Percentiles rank a stretch among this genome's conserved stretches.
Evolutionary conservation across 2,797 vertebrate species (phyloP).

Genomic region (Danio kyathit): DNA sequence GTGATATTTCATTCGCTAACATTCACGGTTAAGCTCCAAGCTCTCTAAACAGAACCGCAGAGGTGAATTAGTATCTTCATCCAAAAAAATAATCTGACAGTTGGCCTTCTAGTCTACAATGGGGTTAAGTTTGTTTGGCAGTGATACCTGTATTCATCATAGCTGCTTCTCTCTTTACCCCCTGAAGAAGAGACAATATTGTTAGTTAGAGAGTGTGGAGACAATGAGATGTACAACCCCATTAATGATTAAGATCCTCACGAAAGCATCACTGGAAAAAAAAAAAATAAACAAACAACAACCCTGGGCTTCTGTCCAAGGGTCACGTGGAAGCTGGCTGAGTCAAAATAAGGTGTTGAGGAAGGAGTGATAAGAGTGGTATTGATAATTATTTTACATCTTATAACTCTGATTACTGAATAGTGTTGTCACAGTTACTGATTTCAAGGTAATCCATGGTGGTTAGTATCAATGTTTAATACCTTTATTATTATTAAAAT

Average conservation of each 20-base stretch:
- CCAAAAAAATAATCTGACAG: slow-evolving; percentile 40
- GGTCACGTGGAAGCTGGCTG: background rate
- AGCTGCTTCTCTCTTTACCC: slow-evolving; percentile 88
- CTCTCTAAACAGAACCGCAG: slow-evolving; percentile 36
- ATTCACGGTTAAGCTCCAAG: slow-evolving; percentile 41
- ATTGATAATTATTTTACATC: no score
- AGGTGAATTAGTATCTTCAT: slow-evolving; percentile 49
- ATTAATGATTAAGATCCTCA: slow-evolving; percentile 27
- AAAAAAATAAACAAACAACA: background rate
- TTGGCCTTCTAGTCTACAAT: slow-evolving; percentile 48
- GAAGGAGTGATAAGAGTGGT: background rate
- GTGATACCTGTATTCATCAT: slow-evolving; percentile 93
- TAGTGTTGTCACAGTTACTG: no score
- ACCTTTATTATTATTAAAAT: no score
- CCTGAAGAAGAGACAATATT: slow-evolving; percentile 79
- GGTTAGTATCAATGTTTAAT: no score
- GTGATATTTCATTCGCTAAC: slow-evolving; percentile 9
- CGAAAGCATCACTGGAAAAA: slow-evolving; percentile 1
- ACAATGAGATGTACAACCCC: slow-evolving; percentile 51
- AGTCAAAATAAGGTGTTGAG: background rate
- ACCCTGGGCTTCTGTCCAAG: slow-evolving; percentile 1
- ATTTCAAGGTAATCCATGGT: no score
- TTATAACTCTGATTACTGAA: no score
- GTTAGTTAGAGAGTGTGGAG: slow-evolving; percentile 62
- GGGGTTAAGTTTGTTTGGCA: slow-evolving; percentile 57